Base-by-base conservation (phyloP, 2,113 vertebrate species). In the Tyto alba region DNA sequence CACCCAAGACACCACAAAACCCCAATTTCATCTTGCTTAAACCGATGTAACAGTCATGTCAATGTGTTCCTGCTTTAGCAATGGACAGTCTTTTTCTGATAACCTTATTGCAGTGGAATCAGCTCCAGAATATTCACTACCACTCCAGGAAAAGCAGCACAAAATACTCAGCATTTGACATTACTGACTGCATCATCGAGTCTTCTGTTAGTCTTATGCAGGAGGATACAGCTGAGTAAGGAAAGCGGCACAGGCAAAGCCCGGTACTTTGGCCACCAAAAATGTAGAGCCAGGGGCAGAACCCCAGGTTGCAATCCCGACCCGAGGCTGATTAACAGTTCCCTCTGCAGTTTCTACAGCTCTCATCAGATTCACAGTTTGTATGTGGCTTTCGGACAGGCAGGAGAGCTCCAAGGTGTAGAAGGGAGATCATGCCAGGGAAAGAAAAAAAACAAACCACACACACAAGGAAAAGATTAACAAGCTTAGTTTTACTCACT, bases 131-230 rank as follows among this genome's bases (percentile, higher is more conserved):
- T 5, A 71, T 47, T 66, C 64, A 41, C 47, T 22, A 1, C 38
- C 57, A 52, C 77, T 67, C 47, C 3, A 43, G 38, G 52, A 73
- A 53, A 27, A 73, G 92, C 57, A 43, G 22, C 43, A 40, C 10
- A 13, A 57, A 25, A 12, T 7, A 27, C 47, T 60, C 62, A 41
- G 64, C 25, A 21, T 36, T 5, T 43, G 50, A 32, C 74, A 66
- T 0, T 0, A 27, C 1, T 1, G 48, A 36, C 10, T 29, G 36
- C 30, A 40, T 11, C 52, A 14, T 2, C 29, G 30, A 27, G 27
- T 14, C 88, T 48, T 29, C 56, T 40, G 10, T 11, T 18, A 3
- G 21, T 2, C 43, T 45, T 7, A 9, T 0, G 27, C n/a, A 60
- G 73, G 80, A 56, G 40, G 56, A n/a, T 27, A 21, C 57, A 76